Conservation (phyloP, 2,888 invertebrate species). For the Pyrrhia umbra region DNA sequence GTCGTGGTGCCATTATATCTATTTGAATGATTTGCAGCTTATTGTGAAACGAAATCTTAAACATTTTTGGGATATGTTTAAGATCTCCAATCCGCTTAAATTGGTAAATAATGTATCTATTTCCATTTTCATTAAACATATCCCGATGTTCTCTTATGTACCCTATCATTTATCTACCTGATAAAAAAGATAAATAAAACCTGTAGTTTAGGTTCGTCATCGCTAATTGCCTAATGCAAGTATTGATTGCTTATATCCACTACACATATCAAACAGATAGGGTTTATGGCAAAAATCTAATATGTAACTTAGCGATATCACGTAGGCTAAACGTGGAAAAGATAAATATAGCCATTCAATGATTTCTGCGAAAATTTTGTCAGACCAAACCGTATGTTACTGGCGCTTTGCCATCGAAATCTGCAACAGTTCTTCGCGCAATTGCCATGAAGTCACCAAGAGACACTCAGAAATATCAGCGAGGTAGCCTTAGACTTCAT, state of each 20-base stretch:
- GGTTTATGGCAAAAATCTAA: conserved; percentile 40
- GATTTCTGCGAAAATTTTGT: conserved; percentile 52
- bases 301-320: conserved; percentile 38
- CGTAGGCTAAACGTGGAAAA: conserved; percentile 44
- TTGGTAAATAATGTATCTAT: background rate
- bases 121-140: background rate
- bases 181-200: conserved; percentile 27
- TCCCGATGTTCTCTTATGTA: background rate
- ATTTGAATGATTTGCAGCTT: conserved; percentile 13
- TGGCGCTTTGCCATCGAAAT: conserved; percentile 56
- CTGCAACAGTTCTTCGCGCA: conserved; percentile 41
- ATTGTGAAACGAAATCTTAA: background rate
- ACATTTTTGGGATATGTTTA: background rate
- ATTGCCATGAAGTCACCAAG: conserved; percentile 50
- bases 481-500: conserved; percentile 31
- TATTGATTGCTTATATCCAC: conserved; percentile 43
- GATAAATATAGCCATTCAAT: conserved; percentile 51
- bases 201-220: conserved; percentile 22
- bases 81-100: background rate
- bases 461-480: conserved; percentile 26
- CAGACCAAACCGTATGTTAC: conserved; percentile 42
- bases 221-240: conserved; percentile 26
- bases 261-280: conserved; percentile 42
- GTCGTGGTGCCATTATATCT: background rate
- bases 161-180: conserved; percentile 7